Conservation (phyloP, 2,888 invertebrate genomes). For the Lydus trimaculatus region DNA sequence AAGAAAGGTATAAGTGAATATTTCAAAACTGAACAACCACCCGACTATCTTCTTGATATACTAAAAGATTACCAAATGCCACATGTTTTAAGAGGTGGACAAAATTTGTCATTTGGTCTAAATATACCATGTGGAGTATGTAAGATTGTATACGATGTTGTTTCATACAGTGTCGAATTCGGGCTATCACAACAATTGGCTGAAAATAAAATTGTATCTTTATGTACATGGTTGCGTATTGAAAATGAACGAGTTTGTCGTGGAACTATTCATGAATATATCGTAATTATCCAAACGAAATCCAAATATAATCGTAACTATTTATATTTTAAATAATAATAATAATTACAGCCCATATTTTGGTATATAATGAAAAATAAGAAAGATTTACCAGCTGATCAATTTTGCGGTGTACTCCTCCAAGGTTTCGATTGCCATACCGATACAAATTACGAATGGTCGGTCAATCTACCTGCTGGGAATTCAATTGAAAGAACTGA, state of each 20-base stretch:
- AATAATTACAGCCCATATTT: constrained; percentile 63
- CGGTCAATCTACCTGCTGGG: constrained; percentile 41
- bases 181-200: constrained; percentile 20
- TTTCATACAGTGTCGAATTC: constrained; percentile 27
- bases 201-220: neutral
- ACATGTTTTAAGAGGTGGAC: constrained; percentile 34
- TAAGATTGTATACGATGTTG: constrained; percentile 21
- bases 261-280: constrained; percentile 31
- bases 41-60: constrained; percentile 34
- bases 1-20: constrained; percentile 32
- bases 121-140: neutral
- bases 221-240: constrained; percentile 30
- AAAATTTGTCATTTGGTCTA: neutral
- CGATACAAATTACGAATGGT: constrained; percentile 37
- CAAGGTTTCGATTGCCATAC: constrained; percentile 57
- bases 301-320: too few relatives aligned
- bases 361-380: constrained; percentile 67
- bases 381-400: constrained; percentile 62
- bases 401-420: constrained; percentile 66
- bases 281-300: constrained; percentile 27
- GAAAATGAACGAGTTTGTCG: constrained; percentile 38
- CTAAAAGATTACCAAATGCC: constrained; percentile 35
- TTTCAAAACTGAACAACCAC: constrained; percentile 32
- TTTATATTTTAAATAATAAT: neutral
- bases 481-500: constrained; percentile 16